Base-by-base conservation (phyloP, 2,888 invertebrate genomes). In the Hemistola chrysoprasaria region DNA sequence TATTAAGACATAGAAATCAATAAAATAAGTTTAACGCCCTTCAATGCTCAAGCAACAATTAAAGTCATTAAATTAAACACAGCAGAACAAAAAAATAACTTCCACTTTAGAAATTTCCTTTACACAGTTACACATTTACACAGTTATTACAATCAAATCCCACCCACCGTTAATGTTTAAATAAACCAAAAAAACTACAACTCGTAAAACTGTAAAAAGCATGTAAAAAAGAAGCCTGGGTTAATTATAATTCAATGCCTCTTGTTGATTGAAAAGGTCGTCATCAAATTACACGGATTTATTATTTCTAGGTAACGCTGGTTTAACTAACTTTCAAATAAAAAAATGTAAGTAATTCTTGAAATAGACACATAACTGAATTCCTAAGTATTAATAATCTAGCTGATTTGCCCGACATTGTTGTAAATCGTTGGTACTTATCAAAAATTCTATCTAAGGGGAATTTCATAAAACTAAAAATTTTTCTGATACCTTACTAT, bases 121-220 rank as follows among this genome's bases (percentile, higher is more conserved):
- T 51, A 49, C 54, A 46, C 38, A 27, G 20, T 39, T 37, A 38
- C n/a, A n/a, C n/a, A 47, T 49, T 54, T 51, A 49, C 54, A 46
- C 38, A 27, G 20, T 39, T 37, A 38, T 38, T 34, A 31, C 30
- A 38, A 16, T 16, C 4, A 4, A 11, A 38, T 36, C 34, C 33
- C 45, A 38, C 47, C 48, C 38, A 39, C 40, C 35, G 40, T 39
- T 39, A 37, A 43, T 48, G 46, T 40, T 33, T 50, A 40, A 40
- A 40, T 16, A 16, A 16, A 16, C 16, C 4, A 16, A 43, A 36
- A 33, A 7, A 32, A 34, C 7, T 16, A 29, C 31, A 29, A 26
- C 33, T 20, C 8, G 20, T 39, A 34, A 41, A 47, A 32, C 38
- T n/a, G n/a, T n/a, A 59, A 63, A 60, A 62, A 16, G 3, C 3